These are phyloP conservation scores for Drosophila virilis DNA, from an alignment of 1,140 invertebrate species.

Conservation along the genomic window DNA sequence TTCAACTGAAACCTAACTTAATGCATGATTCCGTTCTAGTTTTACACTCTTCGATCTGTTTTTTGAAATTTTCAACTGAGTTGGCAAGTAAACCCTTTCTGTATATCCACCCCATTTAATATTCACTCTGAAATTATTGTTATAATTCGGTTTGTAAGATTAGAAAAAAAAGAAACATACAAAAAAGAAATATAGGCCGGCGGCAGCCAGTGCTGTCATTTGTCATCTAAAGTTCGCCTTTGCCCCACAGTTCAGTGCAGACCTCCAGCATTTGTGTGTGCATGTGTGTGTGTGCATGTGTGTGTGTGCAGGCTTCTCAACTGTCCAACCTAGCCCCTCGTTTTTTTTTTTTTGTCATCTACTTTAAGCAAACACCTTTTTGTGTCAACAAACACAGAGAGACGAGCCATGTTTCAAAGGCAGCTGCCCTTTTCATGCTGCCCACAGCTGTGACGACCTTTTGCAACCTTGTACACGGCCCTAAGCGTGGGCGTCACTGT, in stretches of 20 bases:
- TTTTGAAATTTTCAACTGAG: too few species aligned
- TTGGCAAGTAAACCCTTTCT: too few species aligned
- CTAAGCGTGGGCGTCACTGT: conserved; percentile 30
- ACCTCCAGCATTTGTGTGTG: conserved; percentile 9
- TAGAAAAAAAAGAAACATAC: background rate
- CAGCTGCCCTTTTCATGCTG: conserved; percentile 66
- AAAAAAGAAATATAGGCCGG: background rate
- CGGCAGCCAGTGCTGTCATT: background rate
- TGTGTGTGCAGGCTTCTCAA: conserved; percentile 8
- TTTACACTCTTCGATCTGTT: too few species aligned
- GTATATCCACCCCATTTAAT: too few species aligned
- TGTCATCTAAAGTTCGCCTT: background rate
- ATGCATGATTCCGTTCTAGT: too few species aligned
- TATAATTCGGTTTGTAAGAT: too few species aligned
- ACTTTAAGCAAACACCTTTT: conserved; percentile 59
- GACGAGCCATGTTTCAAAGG: conserved; percentile 24
- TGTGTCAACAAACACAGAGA: conserved; percentile 41
- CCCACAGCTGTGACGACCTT: conserved; percentile 65
- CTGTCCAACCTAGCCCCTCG: conserved; percentile 6
- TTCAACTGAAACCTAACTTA: too few species aligned
- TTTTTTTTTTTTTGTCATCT: conserved; percentile 31
- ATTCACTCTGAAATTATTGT: too few species aligned
- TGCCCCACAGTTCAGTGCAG: background rate
- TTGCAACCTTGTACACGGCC: conserved; percentile 30
- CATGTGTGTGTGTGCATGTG: background rate